Percentiles rank a stretch among this genome's conserved stretches.
Evolutionary conservation across 1,140 invertebrate genomes (phyloP).

Genomic region (Listronotus bonariensis): DNA sequence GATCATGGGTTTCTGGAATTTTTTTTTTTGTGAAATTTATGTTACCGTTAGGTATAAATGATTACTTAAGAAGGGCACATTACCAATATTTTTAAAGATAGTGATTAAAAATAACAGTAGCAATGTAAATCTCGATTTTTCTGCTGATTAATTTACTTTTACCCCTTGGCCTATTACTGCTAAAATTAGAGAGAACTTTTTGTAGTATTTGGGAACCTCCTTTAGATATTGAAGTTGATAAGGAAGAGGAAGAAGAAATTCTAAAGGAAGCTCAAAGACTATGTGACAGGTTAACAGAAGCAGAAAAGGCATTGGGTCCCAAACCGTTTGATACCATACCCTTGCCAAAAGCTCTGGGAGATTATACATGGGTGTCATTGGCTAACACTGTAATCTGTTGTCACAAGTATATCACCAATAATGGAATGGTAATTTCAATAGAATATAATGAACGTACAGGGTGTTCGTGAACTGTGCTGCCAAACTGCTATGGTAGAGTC

Average conservation of each 20-base stretch:
- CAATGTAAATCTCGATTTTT: too few relatives aligned
- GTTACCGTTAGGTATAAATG: too few relatives aligned
- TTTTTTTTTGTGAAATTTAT: too few relatives aligned
- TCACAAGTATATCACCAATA: slow-evolving; percentile 68
- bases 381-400: slow-evolving; percentile 70
- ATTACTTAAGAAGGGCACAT: too few relatives aligned
- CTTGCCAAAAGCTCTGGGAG: slow-evolving; percentile 64
- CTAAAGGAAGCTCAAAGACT: slow-evolving; percentile 69
- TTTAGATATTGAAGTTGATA: slow-evolving; percentile 62
- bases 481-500: too few relatives aligned
- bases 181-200: background rate
- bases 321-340: slow-evolving; percentile 64
- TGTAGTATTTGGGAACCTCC: slow-evolving; percentile 59
- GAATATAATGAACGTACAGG: background rate
- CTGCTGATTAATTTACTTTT: too few relatives aligned
- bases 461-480: too few relatives aligned
- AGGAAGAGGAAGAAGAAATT: slow-evolving; percentile 62
- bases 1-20: too few relatives aligned
- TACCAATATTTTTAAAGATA: too few relatives aligned
- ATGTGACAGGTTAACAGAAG: slow-evolving; percentile 62
- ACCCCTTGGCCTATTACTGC: too few relatives aligned
- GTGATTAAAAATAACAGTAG: too few relatives aligned
- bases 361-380: slow-evolving; percentile 69
- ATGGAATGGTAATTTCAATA: slow-evolving; percentile 53
- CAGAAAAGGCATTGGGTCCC: slow-evolving; percentile 59